Base-by-base conservation (phyloP, 2,797 vertebrate species). In the Labroides dimidiatus region DNA sequence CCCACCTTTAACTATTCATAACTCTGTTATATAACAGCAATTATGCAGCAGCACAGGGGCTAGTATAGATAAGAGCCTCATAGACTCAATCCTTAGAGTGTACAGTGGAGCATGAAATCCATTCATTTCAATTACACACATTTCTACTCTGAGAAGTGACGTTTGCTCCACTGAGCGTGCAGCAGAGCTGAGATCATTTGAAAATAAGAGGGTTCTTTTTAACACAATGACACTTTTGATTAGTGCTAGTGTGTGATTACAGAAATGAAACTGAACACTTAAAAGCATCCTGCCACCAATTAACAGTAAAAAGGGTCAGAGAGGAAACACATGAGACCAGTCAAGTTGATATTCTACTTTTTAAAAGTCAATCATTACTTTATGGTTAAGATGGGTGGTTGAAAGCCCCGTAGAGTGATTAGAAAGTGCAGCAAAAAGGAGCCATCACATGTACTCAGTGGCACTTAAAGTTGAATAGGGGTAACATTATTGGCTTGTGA, bases 1-100 rank as follows among this genome's bases (percentile, higher is more conserved):
- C 65, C 84, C 76, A 81, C 69, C 64, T 83, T 89, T 85, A 85
- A 86, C 78, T 87, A 89, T 92, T 90, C 77, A 90, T 89, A 86
- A 87, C 80, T 44, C 43, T 55, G 74, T 89, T 90, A 82, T 70
- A 75, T 86, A 88, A 92, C 45, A 44, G 53, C 58, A 81, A 75
- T 79, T 70, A 77, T 69, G 62, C 80, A 80, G 75, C 69, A 62
- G 71, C 57, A 55, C 67, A 73, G 75, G 53, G 69, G 53, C 78
- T 14, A 5, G 60, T 60, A 36, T 59, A 62, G 71, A 87, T 70
- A 75, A 75, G 65, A 83, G 70, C 72, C 64, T 37, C 1, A 14
- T 8, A 9, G 70, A 59, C 77, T 65, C 19, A 43, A 52, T 41
- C 78, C 65, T 51, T 36, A 78, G 78, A 84, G 73, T 68, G 75